Conservation (phyloP, 2,113 vertebrate genomes). For the Myotis brandtii region DNA sequence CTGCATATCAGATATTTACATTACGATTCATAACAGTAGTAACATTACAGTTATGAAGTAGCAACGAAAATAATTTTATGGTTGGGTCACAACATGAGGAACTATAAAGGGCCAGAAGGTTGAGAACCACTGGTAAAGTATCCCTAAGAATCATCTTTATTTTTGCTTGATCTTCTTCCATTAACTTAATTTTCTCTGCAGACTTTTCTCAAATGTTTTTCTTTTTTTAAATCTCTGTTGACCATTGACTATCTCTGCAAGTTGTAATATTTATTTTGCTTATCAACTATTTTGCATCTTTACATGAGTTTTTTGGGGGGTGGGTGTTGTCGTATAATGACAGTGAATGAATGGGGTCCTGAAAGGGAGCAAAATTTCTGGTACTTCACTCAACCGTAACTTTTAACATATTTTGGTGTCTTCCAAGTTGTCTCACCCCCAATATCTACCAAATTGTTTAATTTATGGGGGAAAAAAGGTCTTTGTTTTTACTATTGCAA, state of each 20-base stretch:
- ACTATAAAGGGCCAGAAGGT: too few relatives aligned
- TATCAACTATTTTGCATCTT: not conserved
- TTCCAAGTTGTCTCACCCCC: not conserved
- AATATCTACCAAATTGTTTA: not conserved
- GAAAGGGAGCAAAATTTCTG: not conserved
- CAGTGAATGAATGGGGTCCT: not conserved
- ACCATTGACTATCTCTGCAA: constrained; percentile 19
- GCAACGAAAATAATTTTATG: too few relatives aligned
- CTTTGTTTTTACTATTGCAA: not conserved
- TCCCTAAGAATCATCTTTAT: not conserved
- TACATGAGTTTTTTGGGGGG: not conserved
- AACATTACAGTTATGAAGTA: too few relatives aligned
- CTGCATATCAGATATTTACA: too few relatives aligned
- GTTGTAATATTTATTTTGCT: not conserved
- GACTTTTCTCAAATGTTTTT: not conserved
- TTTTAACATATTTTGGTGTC: constrained; percentile 10
- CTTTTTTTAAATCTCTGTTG: not conserved
- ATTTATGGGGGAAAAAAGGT: not conserved
- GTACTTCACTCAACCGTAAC: not conserved
- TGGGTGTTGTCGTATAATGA: not conserved
- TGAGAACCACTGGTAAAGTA: too few relatives aligned
- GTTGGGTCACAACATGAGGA: too few relatives aligned
- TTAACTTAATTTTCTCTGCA: not conserved
- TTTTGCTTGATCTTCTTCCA: not conserved
- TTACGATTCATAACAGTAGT: too few relatives aligned